Evolutionary conservation across 2,888 invertebrate genomes (phyloP).

Genomic region (Pterostichus madidus): DNA sequence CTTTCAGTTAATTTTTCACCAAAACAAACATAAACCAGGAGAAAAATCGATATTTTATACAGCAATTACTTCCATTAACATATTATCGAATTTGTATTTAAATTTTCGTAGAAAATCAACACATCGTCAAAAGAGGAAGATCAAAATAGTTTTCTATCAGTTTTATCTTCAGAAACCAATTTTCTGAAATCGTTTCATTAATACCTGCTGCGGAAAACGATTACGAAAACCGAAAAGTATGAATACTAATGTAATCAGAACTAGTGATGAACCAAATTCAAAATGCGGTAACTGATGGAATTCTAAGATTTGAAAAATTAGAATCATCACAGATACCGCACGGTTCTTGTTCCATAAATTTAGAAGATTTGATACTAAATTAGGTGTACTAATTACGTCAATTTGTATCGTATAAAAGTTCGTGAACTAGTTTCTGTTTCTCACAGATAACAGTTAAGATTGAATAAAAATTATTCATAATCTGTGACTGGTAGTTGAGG

Average conservation of each 20-base stretch:
- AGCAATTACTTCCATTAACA: slow-evolving; percentile 21
- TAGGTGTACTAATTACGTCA: slow-evolving; percentile 24
- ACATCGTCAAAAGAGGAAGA: not conserved
- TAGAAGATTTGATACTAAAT: slow-evolving; percentile 3
- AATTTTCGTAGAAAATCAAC: slow-evolving; percentile 4
- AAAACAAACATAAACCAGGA: slow-evolving; percentile 11
- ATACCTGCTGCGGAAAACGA: slow-evolving; percentile 55
- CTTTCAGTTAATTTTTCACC: slow-evolving; percentile 12
- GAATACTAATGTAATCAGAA: slow-evolving; percentile 57
- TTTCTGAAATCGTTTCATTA: slow-evolving; percentile 53
- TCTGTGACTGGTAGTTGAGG: too few relatives aligned
- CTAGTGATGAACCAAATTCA: slow-evolving; percentile 49
- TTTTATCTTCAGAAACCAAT: slow-evolving; percentile 37
- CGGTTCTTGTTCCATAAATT: slow-evolving; percentile 10
- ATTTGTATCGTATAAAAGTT: slow-evolving; percentile 11
- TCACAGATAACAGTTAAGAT: not conserved
- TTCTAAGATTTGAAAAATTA: slow-evolving; percentile 32
- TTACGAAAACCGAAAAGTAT: slow-evolving; percentile 53
- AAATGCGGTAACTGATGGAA: slow-evolving; percentile 33
- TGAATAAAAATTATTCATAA: too few relatives aligned
- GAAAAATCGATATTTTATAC: slow-evolving; percentile 51
- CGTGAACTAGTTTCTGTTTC: not conserved
- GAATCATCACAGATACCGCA: slow-evolving; percentile 30
- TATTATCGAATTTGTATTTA: not conserved
- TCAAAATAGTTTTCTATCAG: slow-evolving; percentile 17